Evolutionary conservation across 2,888 invertebrate genomes (phyloP).

Genomic region (Vannuccia rotundouncinata): DNA sequence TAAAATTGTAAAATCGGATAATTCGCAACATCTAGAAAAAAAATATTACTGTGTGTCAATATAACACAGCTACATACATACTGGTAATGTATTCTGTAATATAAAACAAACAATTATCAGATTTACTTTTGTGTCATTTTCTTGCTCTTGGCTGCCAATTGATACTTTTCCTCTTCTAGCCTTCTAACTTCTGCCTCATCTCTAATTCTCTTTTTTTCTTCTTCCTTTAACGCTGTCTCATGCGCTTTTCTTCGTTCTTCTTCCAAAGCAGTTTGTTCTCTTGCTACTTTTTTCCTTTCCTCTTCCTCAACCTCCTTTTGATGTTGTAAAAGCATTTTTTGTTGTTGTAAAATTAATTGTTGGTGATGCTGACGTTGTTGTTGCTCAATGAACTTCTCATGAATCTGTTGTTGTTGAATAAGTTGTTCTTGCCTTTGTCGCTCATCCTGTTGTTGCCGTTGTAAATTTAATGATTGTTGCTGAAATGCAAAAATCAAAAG

Average conservation of each 20-base stretch:
- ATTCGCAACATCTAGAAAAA: too few relatives aligned
- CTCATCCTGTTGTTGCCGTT: background rate
- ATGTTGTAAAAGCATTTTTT: too few relatives aligned
- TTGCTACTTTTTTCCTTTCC: background rate
- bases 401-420: slow-evolving; percentile 42
- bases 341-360: slow-evolving; percentile 6
- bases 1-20: too few relatives aligned
- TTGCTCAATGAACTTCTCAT: background rate
- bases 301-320: background rate
- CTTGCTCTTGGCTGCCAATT: background rate
- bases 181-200: background rate
- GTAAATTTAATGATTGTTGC: slow-evolving; percentile 43
- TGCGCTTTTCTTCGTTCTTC: background rate
- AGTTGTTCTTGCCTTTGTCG: slow-evolving; percentile 41
- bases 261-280: background rate
- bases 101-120: background rate
- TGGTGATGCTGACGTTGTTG: slow-evolving; percentile 28
- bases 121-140: slow-evolving; percentile 15
- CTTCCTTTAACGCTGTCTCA: background rate
- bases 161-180: slow-evolving; percentile 20
- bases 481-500: too few relatives aligned
- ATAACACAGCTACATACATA: too few relatives aligned
- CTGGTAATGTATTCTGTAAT: too few relatives aligned
- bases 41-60: too few relatives aligned
- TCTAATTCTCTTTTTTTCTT: background rate